Base-by-base conservation (phyloP, 1,140 invertebrate genomes). In the Conus ventricosus region DNA sequence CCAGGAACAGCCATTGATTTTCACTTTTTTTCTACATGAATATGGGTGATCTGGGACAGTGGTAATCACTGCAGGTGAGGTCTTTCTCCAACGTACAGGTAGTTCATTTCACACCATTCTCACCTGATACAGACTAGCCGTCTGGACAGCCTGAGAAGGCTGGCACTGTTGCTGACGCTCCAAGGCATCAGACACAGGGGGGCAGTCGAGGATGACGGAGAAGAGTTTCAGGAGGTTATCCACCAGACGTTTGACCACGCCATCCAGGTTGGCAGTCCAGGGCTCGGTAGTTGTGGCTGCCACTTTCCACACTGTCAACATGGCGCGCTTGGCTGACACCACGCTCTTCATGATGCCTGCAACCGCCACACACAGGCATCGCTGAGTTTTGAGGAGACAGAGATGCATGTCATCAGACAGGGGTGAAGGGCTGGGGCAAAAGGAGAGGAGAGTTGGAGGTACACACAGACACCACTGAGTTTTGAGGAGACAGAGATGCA, bases 271-370 rank as follows among this genome's bases (percentile, higher is more conserved):
- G 27, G 89, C 80, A 15, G 92, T 93, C 95, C 94, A 95, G 1
- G 90, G 51, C 60, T 94, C 94, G 23, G 90, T 89, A 76, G 88
- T 91, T 0, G 94, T 93, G 4, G 90, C 92, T 23, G 91, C 92
- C 11, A 95, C 91, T 80, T 93, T 93, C 95, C 95, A 95, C 25
- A 92, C 92, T n/a, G 82, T 87, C 17, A 93, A 92, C 85, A 94
- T 85, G 84, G 88, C 76, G 25, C 83, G 60, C 88, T 90, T 91
- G 11, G 92, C 90, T 54, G 87, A 87, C 84, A 91, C 88, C 53
- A 93, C 85, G 75, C 90, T 90, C 84, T 92, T 91, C 76, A 91
- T 85, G 5, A 92, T 20, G 39, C 80, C 80, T 81, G 80, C 17
- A 17, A 54, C 13, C 7, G 71, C 15, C 76, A 78, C 8, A 75